These are phyloP conservation scores for Anguilla rostrata DNA, from an alignment of 2,113 vertebrate genomes.

Conservation along the genomic window DNA sequence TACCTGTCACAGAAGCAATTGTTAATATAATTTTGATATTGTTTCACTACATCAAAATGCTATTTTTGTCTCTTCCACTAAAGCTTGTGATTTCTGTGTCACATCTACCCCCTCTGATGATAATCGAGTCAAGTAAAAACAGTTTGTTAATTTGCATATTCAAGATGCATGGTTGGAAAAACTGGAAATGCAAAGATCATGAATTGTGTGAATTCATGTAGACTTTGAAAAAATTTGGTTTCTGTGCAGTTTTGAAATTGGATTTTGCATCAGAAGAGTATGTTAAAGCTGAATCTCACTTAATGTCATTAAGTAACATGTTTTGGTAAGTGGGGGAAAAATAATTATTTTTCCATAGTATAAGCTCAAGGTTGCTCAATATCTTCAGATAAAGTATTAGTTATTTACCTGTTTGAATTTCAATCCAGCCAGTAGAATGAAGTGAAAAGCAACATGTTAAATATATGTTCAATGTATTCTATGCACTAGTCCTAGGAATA, in stretches of 20 bases:
- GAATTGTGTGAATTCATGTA: not conserved
- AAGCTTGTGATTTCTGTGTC: not conserved
- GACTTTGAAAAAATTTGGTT: not conserved
- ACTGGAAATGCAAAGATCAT: not conserved
- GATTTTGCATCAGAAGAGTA: not conserved
- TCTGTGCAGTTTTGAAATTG: not conserved
- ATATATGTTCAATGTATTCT: not conserved
- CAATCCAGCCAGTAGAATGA: not conserved
- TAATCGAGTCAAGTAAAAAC: not conserved
- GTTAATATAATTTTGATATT: not conserved
- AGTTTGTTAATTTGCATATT: not conserved
- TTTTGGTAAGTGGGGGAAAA: not conserved
- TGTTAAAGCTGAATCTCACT: not conserved
- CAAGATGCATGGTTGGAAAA: not conserved
- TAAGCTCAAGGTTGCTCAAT: not conserved
- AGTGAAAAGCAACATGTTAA: not conserved
- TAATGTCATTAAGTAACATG: not conserved
- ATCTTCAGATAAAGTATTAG: not conserved
- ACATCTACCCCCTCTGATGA: not conserved
- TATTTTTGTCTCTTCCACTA: conserved; percentile 1
- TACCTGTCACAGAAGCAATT: not conserved
- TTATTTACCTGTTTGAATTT: not conserved
- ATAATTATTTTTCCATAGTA: not conserved
- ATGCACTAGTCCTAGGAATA: too few species aligned
- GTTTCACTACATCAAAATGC: not conserved